Evolutionary conservation across 2,113 vertebrate genomes (phyloP).

Genomic region (Podocnemis expansa): DNA sequence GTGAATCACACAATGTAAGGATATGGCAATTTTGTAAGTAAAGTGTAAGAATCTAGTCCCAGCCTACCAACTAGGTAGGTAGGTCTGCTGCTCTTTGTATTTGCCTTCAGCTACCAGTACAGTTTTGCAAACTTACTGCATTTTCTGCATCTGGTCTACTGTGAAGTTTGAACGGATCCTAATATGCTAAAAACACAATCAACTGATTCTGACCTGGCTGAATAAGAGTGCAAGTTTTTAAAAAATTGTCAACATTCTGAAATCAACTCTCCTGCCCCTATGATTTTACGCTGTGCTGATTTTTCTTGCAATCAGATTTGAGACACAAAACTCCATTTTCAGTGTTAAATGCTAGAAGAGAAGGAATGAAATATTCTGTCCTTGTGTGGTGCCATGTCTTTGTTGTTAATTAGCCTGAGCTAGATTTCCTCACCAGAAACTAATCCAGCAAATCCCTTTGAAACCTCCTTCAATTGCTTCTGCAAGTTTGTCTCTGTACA

Average conservation of each 20-base stretch:
- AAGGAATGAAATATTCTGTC: neutral
- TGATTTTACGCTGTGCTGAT: neutral
- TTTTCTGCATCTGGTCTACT: neutral
- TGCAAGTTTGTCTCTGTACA: neutral
- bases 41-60: neutral
- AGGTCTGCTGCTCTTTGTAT: neutral
- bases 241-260: neutral
- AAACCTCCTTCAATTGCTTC: neutral
- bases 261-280: neutral
- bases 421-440: constrained; percentile 15
- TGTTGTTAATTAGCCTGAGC: constrained; percentile 16
- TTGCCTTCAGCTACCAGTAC: neutral
- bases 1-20: neutral
- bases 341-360: neutral
- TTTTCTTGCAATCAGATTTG: neutral
- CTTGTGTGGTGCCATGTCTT: neutral
- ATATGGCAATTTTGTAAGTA: neutral
- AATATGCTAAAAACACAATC: neutral
- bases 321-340: neutral
- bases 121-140: neutral
- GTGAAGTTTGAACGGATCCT: neutral
- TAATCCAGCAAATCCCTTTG: constrained; percentile 39
- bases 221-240: neutral
- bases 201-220: neutral
- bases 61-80: neutral